A percentile compares a stretch with the other conserved stretches of the same genome.
Evolutionary conservation across 2,888 invertebrate species (phyloP).

Genomic region (Megaustenia siamemsis): DNA sequence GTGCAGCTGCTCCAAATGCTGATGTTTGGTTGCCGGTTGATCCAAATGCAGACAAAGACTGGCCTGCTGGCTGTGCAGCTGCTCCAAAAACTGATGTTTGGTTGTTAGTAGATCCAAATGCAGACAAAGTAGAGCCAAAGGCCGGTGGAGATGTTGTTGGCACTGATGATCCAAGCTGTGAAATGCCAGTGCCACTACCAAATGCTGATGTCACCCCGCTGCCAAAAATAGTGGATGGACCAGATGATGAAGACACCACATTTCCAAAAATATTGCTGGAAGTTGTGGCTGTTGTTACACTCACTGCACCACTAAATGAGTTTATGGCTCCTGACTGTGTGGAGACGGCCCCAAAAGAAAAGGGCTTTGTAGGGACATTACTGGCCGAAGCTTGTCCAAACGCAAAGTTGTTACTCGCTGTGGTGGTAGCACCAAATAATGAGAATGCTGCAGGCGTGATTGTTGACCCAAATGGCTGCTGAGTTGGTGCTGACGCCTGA

Average conservation of each 20-base stretch:
- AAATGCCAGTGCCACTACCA: not conserved
- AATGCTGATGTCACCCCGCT: conserved; percentile 3
- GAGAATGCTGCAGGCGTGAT: not conserved
- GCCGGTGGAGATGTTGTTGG: not conserved
- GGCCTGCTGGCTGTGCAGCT: not conserved
- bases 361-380: not conserved
- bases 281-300: not conserved
- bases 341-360: conserved; percentile 23
- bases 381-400: conserved; percentile 22
- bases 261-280: not conserved
- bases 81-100: conserved; percentile 5
- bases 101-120: not conserved
- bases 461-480: conserved; percentile 13
- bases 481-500: not conserved
- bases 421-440: not conserved
- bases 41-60: no score
- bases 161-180: conserved; percentile 14
- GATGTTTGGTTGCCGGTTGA: not conserved
- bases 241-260: not conserved
- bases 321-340: conserved; percentile 3
- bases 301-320: not conserved
- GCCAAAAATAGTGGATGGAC: conserved; percentile 1
- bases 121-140: not conserved
- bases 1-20: not conserved
- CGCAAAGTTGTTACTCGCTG: not conserved